A percentile compares a stretch with the other conserved stretches of the same genome.
phyloP scores from a whole-genome alignment of 1,140 invertebrate genomes.

The Habropoda laboriosa region DNA sequence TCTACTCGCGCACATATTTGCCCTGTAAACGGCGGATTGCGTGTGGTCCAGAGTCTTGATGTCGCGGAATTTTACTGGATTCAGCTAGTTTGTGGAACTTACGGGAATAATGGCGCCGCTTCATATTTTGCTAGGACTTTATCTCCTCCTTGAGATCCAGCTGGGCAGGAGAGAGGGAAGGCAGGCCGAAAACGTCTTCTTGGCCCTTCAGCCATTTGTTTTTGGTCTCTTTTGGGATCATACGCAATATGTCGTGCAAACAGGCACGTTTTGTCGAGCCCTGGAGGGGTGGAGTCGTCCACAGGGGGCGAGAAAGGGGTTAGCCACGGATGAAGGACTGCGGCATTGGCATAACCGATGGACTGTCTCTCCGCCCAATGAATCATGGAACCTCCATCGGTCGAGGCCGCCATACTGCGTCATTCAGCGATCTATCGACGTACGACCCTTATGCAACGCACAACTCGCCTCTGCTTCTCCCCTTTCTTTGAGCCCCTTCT shows the following conservation, averaged over 20 bases:
- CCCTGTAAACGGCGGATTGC: background rate
- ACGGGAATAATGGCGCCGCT: conserved; percentile 22
- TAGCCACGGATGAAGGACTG: conserved; percentile 60
- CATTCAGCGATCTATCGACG: conserved; percentile 26
- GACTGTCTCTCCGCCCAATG: conserved; percentile 63
- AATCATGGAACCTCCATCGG: conserved; percentile 63
- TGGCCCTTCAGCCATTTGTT: conserved; percentile 56
- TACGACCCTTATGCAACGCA: background rate
- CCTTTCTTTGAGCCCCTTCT: background rate
- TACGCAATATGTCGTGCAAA: conserved; percentile 64
- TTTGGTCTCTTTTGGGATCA: conserved; percentile 52
- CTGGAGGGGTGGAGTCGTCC: conserved; percentile 13
- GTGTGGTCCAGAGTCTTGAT: background rate
- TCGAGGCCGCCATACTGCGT: conserved; percentile 22
- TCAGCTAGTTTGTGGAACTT: conserved; percentile 10
- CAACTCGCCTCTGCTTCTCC: no score
- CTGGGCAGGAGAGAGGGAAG: background rate
- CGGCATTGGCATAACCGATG: conserved; percentile 69
- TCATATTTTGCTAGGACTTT: conserved; percentile 11
- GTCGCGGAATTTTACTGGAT: conserved; percentile 19
- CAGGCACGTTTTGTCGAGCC: conserved; percentile 59
- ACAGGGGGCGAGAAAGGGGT: conserved; percentile 39
- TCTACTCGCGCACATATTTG: background rate
- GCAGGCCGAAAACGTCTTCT: conserved; percentile 47
- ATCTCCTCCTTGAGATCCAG: background rate